Base-by-base conservation (phyloP, 2,797 vertebrate species). In the Myotis vivesi region DNA sequence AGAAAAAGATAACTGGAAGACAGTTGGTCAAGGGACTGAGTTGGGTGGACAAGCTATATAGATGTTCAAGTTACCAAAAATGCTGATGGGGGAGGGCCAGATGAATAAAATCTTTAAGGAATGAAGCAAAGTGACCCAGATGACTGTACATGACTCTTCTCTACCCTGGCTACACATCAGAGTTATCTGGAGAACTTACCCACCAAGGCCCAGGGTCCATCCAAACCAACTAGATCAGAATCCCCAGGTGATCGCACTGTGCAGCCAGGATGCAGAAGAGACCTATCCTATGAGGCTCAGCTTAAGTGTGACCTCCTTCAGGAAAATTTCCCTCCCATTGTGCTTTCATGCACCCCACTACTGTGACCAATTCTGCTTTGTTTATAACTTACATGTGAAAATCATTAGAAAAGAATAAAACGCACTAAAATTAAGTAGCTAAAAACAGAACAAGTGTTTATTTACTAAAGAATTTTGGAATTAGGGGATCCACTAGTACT, bases 341-440 rank as follows among this genome's bases (percentile, higher is more conserved):
- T 3, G 9, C 62, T 89, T 93, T 49, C 72, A 73, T 23, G n/a
- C 1, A 82, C 49, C 36, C 36, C n/a, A 25, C 15, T 30, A 75
- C 33, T 66, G 57, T 8, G 33, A 71, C 5, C 69, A 66, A 10
- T 59, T 71, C 38, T 73, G 75, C 71, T 71, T 75, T 87, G 55
- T 49, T 73, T 77, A 71, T n/a, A 71, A 53, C 36, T 79, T 49
- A 71, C 11, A 83, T 5, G 19, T 71, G 55, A 94, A 84, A 83
- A 28, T 83, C 41, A 69, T 30, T 33, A 77, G 55, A 87, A 82
- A 72, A 57, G 46, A 93, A 87, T 17, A 82, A 72, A 90, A 92
- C 16, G 23, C 41, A 59, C 64, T 68, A 57, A 90, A 90, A 89
- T n/a, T 71, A 76, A 55, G 51, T 41, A 30, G 41, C 55, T 81